Base-by-base conservation (phyloP, 2,797 vertebrate species). In the Phrynocephalus forsythii region DNA sequence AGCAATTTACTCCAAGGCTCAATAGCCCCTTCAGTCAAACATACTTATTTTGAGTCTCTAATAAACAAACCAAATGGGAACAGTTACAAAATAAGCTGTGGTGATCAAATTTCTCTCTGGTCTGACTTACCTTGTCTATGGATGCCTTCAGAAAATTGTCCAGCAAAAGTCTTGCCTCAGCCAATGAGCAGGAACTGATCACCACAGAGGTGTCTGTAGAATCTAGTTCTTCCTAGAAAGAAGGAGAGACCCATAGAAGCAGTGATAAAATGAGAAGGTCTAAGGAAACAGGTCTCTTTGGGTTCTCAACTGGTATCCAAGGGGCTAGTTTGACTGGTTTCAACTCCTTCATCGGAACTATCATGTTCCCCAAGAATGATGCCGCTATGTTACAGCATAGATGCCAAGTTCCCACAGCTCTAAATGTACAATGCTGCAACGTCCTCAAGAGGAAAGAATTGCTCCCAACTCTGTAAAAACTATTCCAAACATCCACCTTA, bases 71-170 rank as follows among this genome's bases (percentile, higher is more conserved):
- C 22, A 77, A 22, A 52, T 6, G 22, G 80, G n/a, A 71, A 33
- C 11, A 26, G 22, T 18, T 22, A 69, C 30, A 56, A 48, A 33
- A 22, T 52, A 80, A 67, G 68, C n/a, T 75, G 26, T 56, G 24
- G 38, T 18, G 52, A 30, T 26, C 56, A 80, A 16, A 73, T 48
- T 20, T n/a, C 86, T 67, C 10, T 52, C 26, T 15, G 30, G 1
- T 0, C 0, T 33, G 15, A 67, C 86, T 44, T 52, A 98, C 99
- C 97, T 99, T 99, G 87, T 99, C 99, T 0, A 99, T 99, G 76
- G 98, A 99, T 0, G 98, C 98, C 93, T 99, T 99, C 79, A 99
- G 97, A 94, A 99, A 99, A 94, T 99, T 98, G 93, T 99, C 98
- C 94, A 99, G 96, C 90, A 99, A 97, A 89, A 99, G 98, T 9